phyloP scores from a whole-genome alignment of 2,888 invertebrate genomes.

The Phengaris arion region DNA sequence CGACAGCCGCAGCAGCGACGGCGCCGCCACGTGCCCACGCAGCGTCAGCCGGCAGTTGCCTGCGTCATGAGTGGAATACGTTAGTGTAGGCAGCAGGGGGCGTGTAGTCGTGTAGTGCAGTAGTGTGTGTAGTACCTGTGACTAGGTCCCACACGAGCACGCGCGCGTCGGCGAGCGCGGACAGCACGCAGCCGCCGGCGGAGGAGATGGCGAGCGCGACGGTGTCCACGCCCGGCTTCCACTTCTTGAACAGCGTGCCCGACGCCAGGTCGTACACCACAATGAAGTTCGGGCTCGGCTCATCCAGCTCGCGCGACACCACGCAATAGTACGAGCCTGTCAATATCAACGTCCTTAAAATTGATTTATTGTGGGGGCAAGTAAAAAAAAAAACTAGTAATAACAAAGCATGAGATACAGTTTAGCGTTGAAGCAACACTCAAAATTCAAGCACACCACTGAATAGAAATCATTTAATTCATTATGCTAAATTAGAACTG shows the following conservation, averaged over 20 bases:
- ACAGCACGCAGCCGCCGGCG: conserved; percentile 89
- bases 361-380: too few relatives aligned
- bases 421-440: too few relatives aligned
- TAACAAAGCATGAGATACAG: too few relatives aligned
- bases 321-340: conserved; percentile 86
- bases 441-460: too few relatives aligned
- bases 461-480: too few relatives aligned
- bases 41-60: conserved; percentile 89
- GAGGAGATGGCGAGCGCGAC: conserved; percentile 93
- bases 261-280: conserved; percentile 94
- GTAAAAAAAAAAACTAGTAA: too few relatives aligned
- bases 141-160: conserved; percentile 92
- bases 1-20: conserved; percentile 85
- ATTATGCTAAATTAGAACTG: too few relatives aligned
- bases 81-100: neutral
- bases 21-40: conserved; percentile 88
- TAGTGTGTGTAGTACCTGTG: conserved; percentile 77
- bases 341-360: neutral
- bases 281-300: conserved; percentile 92
- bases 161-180: conserved; percentile 89
- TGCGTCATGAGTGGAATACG: conserved; percentile 55
- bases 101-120: neutral
- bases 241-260: conserved; percentile 93
- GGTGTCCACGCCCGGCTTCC: conserved; percentile 92
- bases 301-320: conserved; percentile 77